Base-by-base conservation (phyloP, 2,888 invertebrate species). In the Dryobotodes eremita region DNA sequence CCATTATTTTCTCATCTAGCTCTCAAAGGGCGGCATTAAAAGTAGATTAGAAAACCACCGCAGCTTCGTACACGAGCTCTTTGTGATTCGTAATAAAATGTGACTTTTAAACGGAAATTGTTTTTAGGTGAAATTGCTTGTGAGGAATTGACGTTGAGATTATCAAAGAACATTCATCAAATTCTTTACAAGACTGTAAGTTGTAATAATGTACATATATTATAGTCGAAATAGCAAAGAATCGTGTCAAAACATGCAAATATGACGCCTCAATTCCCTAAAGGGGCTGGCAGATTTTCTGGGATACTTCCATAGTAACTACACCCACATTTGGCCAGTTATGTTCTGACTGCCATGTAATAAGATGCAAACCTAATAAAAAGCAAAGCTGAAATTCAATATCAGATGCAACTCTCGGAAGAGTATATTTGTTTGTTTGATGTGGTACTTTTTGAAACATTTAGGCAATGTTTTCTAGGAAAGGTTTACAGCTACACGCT, bases 21-120 rank as follows among this genome's bases (percentile, higher is more conserved):
- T 61, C 65, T 71, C 73, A 86, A 84, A 86, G 86, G 59, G 57
- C 7, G 23, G 66, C 62, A 83, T 85, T 85, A 76, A 86, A 85
- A 79, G 70, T 69, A 74, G 66, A 86, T 86, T 79, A 86, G 36
- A 71, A 42, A 70, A 17, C 55, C 62, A 31, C 50, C 61, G 11
- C 71, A 79, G 72, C 31, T n/a, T 55, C 8, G 20, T 26, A 48
- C 59, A 66, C 3, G 15, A 57, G 71, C 36, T 66, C 85, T 70
- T 81, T 85, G 75, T 74, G 26, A n/a, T 65, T 26, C 46, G 74
- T 80, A 71, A 75, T 75, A 71, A 59, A 80, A 71, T 55, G 69
- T 59, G 17, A 50, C 8, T 84, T 31, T 62, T 36, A 15, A 71
- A 79, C 55, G 61, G 62, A 65, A 79, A 79, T 73, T 61, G 23